Base-by-base conservation (phyloP, 1,140 invertebrate genomes). In the Leptoteleia sp. region DNA sequence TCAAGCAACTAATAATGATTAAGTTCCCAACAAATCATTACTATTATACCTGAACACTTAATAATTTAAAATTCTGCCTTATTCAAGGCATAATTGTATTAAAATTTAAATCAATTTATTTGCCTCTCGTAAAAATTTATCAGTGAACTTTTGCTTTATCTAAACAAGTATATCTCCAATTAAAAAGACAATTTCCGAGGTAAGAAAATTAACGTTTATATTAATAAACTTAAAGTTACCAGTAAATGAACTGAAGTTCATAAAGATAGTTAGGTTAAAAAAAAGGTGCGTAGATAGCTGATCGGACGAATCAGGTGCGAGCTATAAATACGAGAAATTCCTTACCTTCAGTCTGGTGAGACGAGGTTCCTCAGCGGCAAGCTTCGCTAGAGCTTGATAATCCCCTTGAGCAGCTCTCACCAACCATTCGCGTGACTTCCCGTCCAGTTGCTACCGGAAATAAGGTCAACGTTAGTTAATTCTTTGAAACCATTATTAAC, bases 381-480 rank as follows among this genome's bases (percentile, higher is more conserved):
- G 89, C 87, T 96, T 96, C 15, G 94, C 93, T 43, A 97, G 85
- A 33, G 93, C 91, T 73, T 96, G 94, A 85, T 96, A 97, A 83
- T 97, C 95, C 35, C 93, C 93, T 82, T 94, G 92, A 17, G 95
- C 93, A 25, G 95, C 93, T 79, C 92, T 92, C 12, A 97, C 91
- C 78, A 96, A 92, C 96, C 96, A 97, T 88, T 96, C 94, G 79
- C 94, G 93, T 61, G 94, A 93, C 76, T 95, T 94, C 33, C 84
- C 88, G 79, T 93, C 92, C 81, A 93, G 85, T 90, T 92, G 89
- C 84, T 88, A 68, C 65, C 76, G 76, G 64, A 83, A 82, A 77
- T 70, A 73, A 79, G 54, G 52, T 65, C 75, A 62, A 65, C 76
- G 62, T 81, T 81, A 81, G 67, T 59, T 40, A 72, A 70, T 80